Percentiles rank a stretch among this genome's conserved stretches.
Conservation (phyloP, 92 coral and sea anemone genomes). For the Zoanthus sociatus region DNA sequence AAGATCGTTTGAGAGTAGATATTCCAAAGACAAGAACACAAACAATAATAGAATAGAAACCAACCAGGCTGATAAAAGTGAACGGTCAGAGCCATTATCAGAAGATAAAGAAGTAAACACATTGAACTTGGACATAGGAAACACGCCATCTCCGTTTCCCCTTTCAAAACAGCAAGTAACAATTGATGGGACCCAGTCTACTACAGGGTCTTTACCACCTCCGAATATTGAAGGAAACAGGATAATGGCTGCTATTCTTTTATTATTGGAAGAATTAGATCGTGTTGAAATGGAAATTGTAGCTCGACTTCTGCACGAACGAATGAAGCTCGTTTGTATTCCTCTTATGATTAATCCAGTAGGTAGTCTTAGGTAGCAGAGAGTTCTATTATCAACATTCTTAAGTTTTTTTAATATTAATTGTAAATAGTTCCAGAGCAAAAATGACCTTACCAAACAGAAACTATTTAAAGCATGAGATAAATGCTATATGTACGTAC, state of each 20-base stretch:
- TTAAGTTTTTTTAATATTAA: not conserved
- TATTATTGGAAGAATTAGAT: slow-evolving; percentile 89
- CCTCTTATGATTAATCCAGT: slow-evolving; percentile 88
- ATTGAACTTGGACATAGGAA: slow-evolving; percentile 50
- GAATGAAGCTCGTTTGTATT: slow-evolving; percentile 84
- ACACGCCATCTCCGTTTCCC: slow-evolving; percentile 84
- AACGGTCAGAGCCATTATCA: not conserved
- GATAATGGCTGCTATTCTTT: slow-evolving; percentile 80
- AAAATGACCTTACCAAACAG: too few species aligned
- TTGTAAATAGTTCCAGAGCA: not conserved
- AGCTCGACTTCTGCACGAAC: slow-evolving; percentile 80
- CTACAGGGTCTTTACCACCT: slow-evolving; percentile 57
- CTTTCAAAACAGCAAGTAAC: slow-evolving; percentile 76
- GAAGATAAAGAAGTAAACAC: slow-evolving; percentile 51
- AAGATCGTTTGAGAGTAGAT: slow-evolving; percentile 64
- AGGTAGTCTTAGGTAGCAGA: slow-evolving; percentile 50
- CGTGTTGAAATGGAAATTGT: slow-evolving; percentile 90
- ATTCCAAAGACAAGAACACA: slow-evolving; percentile 67
- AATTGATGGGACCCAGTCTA: slow-evolving; percentile 55
- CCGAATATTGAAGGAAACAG: slow-evolving; percentile 70
- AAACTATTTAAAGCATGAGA: too few species aligned
- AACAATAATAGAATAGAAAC: not conserved
- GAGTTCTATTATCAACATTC: not conserved
- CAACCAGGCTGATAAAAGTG: not conserved
- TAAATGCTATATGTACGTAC: too few species aligned